Evolutionary conservation across 2,888 invertebrate species (phyloP), one percentile per base, ranked within the genome.

Genomic region (Chymomyza amoena): DNA sequence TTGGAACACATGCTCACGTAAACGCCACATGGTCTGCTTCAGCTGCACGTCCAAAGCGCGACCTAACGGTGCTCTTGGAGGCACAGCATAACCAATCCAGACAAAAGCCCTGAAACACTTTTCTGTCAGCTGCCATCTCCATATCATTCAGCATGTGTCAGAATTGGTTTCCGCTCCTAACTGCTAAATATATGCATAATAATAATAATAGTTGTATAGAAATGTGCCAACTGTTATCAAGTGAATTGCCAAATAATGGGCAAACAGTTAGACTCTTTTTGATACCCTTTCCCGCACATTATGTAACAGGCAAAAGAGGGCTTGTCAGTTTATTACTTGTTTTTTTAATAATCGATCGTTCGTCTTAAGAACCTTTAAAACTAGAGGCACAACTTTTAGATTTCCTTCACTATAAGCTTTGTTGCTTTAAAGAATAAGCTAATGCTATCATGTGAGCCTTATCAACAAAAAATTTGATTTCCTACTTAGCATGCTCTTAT

Each of bases 161-260:
- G 15, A 57, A 57, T 6, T 25, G 57, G 15, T 25, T 15, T 57
- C 57, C 25, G 57, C 25, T 57, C 13, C 54, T 5, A 20, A 1
- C 54, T 45, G 6, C 39, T 4, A 45, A 45, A 45, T 45, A 45
- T 18, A 54, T 54, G 16, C 52, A 54, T 18, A 54, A 54, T 18
- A 54, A 54, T 54, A 54, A 16, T 13, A 45, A 13, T 45, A 45
- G 13, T 45, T 45, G 39, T 45, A 45, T 45, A 4, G 7, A 54
- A 20, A 50, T 25, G 62, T 69, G 79, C 71, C 80, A 83, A 81
- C 81, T 81, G 81, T 73, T 78, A 79, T 70, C 77, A 70, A 66
- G 71, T 64, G 69, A 64, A 52, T 52, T 36, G 36, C n/a, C 45
- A 60, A 50, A n/a, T n/a, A n/a, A n/a, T n/a, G n/a, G n/a, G 62